Base-by-base conservation (phyloP, 2,888 invertebrate genomes). In the Neoscelio sp. region DNA sequence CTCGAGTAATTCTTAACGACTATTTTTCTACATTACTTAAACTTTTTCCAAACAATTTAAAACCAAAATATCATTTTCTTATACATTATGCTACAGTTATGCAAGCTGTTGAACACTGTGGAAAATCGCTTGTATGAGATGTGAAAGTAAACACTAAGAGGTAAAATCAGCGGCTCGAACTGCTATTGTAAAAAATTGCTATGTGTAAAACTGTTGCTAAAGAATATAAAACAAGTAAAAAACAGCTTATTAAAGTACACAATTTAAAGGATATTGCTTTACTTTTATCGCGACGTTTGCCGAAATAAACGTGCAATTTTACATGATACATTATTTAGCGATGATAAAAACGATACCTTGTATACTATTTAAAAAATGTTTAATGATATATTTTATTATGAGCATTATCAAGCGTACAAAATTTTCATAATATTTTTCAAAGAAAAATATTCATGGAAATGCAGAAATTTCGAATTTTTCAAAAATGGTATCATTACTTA, bases 11-110 rank as follows among this genome's bases (percentile, higher is more conserved):
- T 1, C 74, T 83, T 42, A 64, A 35, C 7, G 80, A 82, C 30
- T 80, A 82, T 46, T 60, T 78, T 15, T 5, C 6, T 7, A 15
- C 50, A 7, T 48, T 74, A 7, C 7, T 33, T 35, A 1, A 46
- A 23, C 23, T 77, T 5, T 73, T 77, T 52, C 67, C 62, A 6
- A 12, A 10, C 8, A 44, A 15, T 30, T 26, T 80, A 5, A 80
- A 71, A 56, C 79, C 77, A 0, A 83, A 83, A 48, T 80, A 81
- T 17, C 80, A 82, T 30, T 58, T 70, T 20, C 23, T 82, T 15
- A 2, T 76, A 0, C 80, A 82, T 58, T 82, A 81, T 20, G 40
- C 75, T 6, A 30, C 44, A 28, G 12, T 77, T 1, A 77, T 82
- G 42, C 20, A 62, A 33, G 33, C 35, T 28, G 38, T 75, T 17